Evolutionary conservation across 1,140 invertebrate species (phyloP).

Genomic region (Elymnias hypermnestra): DNA sequence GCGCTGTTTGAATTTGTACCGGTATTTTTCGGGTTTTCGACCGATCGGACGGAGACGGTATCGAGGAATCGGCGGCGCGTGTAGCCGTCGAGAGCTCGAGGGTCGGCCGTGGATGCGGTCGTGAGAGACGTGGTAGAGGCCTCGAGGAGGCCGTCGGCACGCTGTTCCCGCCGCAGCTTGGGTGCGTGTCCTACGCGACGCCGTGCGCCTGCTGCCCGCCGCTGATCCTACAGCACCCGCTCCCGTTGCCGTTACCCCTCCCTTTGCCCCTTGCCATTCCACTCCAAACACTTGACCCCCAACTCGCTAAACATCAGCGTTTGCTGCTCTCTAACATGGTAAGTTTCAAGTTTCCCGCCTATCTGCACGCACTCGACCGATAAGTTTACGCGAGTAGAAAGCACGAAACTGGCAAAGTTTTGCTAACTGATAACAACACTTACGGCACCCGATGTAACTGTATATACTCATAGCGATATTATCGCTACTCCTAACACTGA

Average conservation of each 20-base stretch:
- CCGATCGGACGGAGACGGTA: conserved; percentile 24
- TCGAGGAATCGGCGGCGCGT: conserved; percentile 36
- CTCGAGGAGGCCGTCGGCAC: conserved; percentile 70
- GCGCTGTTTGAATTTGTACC: conserved; percentile 27
- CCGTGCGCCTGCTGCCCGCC: conserved; percentile 67
- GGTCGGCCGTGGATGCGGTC: conserved; percentile 69
- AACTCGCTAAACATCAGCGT: conserved; percentile 70
- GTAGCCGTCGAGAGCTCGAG: conserved; percentile 32
- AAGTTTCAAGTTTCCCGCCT: conserved; percentile 50
- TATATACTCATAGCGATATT: conserved; percentile 37
- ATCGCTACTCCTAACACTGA: conserved; percentile 31
- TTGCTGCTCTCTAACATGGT: conserved; percentile 77
- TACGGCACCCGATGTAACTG: conserved; percentile 31
- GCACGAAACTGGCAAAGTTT: conserved; percentile 36
- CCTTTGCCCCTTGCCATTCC: conserved; percentile 57
- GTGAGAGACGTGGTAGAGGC: conserved; percentile 62
- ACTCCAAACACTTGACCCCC: conserved; percentile 61
- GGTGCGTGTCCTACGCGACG: conserved; percentile 72
- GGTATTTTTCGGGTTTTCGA: conserved; percentile 19
- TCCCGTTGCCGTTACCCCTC: conserved; percentile 56
- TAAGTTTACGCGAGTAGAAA: conserved; percentile 35
- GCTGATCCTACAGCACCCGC: conserved; percentile 60
- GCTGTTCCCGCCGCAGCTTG: conserved; percentile 73
- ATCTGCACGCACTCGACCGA: conserved; percentile 28
- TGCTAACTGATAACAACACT: conserved; percentile 53